These are phyloP conservation scores for Cryptotis parvus DNA, from an alignment of 2,113 vertebrate genomes.

Conservation along the genomic window DNA sequence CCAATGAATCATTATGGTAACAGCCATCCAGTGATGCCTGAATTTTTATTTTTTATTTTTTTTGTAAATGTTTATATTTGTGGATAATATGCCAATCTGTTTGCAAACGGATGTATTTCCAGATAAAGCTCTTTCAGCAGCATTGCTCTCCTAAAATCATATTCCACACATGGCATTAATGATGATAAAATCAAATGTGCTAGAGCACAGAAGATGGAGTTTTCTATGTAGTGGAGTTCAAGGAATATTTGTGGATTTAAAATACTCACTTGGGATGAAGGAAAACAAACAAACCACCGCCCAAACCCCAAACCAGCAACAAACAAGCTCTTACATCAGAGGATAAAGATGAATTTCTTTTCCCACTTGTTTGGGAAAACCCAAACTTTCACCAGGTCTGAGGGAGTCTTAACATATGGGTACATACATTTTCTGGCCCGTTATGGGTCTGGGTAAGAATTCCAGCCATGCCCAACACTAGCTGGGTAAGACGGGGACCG, in stretches of 20 bases:
- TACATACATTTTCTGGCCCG: neutral
- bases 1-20: conserved; percentile 79
- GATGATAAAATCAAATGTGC: conserved; percentile 78
- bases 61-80: conserved; percentile 83
- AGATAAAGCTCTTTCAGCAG: conserved; percentile 75
- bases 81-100: conserved; percentile 79
- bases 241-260: conserved; percentile 57
- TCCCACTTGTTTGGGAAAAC: neutral
- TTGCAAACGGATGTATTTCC: conserved; percentile 78
- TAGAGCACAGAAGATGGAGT: conserved; percentile 48
- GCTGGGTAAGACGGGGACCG: neutral
- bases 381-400: neutral
- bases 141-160: conserved; percentile 73
- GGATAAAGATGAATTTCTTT: neutral
- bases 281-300: neutral
- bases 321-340: neutral
- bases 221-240: conserved; percentile 38
- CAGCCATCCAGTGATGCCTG: conserved; percentile 65
- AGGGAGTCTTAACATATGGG: neutral
- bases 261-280: conserved; percentile 13
- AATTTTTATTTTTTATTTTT: conserved; percentile 31
- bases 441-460: neutral
- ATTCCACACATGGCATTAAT: conserved; percentile 80
- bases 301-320: neutral
- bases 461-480: neutral